phyloP scores from a whole-genome alignment of 2,888 invertebrate genomes.

The Drosophila sordidapex region DNA sequence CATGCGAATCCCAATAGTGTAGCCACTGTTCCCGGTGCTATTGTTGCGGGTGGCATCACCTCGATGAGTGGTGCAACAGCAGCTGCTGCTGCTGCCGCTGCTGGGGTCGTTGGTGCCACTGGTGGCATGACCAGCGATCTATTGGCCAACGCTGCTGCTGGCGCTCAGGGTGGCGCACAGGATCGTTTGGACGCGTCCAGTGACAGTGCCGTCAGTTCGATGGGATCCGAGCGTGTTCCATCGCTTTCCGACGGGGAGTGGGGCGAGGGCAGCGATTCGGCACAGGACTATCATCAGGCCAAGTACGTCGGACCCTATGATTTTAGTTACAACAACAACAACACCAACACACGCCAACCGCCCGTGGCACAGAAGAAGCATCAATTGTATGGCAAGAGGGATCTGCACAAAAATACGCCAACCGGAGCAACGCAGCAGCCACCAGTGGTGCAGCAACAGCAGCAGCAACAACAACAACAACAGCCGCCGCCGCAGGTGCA shows the following conservation, averaged over 20 bases:
- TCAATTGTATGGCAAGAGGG: slow-evolving; percentile 95
- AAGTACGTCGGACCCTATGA: slow-evolving; percentile 87
- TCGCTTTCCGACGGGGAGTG: slow-evolving; percentile 95
- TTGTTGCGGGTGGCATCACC: slow-evolving; percentile 53
- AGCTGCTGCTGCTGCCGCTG: slow-evolving; percentile 12
- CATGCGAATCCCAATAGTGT: slow-evolving; percentile 57
- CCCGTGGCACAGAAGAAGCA: slow-evolving; percentile 95
- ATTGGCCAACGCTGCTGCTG: slow-evolving; percentile 63
- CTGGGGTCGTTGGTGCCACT: slow-evolving; percentile 56
- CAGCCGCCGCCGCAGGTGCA: slow-evolving; percentile 69
- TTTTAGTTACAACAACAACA: slow-evolving; percentile 88
- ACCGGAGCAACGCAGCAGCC: slow-evolving; percentile 48
- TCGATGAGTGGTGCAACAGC: slow-evolving; percentile 59
- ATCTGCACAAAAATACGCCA: slow-evolving; percentile 88
- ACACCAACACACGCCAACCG: slow-evolving; percentile 87
- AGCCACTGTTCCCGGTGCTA: slow-evolving; percentile 25
- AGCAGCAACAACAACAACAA: slow-evolving; percentile 29
- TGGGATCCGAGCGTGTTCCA: slow-evolving; percentile 95
- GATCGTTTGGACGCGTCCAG: slow-evolving; percentile 94
- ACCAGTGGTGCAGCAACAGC: slow-evolving; percentile 47
- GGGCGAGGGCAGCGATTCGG: slow-evolving; percentile 95
- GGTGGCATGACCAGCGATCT: slow-evolving; percentile 83
- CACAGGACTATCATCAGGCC: slow-evolving; percentile 90
- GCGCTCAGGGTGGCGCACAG: slow-evolving; percentile 84
- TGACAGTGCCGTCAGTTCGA: slow-evolving; percentile 96